phyloP scores from a whole-genome alignment of 1,140 invertebrate genomes.

The Lethrus apterus region DNA sequence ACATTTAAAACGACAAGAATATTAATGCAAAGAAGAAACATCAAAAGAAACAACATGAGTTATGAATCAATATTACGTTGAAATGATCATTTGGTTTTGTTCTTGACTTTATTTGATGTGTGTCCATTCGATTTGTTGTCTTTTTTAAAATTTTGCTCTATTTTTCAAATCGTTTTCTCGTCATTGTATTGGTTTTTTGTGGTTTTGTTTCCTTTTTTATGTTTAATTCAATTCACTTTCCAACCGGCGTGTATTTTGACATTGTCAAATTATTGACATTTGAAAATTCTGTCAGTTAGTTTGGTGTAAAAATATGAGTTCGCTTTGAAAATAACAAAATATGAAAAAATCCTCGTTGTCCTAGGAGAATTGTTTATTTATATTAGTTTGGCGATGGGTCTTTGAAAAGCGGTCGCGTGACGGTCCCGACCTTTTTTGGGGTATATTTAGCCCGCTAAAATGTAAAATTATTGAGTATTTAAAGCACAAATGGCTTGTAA shows the following conservation, averaged over 20 bases:
- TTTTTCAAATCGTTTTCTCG: no score
- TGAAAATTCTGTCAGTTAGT: not conserved
- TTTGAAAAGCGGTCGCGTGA: not conserved
- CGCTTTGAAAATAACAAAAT: slow-evolving; percentile 9
- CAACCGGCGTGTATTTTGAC: not conserved
- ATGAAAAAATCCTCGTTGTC: slow-evolving; percentile 5
- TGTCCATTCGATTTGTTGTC: no score
- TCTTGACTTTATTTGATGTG: no score
- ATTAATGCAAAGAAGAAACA: no score
- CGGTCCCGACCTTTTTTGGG: not conserved
- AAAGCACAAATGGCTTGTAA: not conserved
- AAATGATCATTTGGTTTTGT: no score
- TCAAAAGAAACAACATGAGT: no score
- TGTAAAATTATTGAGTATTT: slow-evolving; percentile 1
- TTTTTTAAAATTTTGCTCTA: no score
- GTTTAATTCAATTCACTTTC: no score
- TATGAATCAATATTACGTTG: no score
- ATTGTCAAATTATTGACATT: slow-evolving; percentile 1
- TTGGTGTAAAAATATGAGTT: not conserved
- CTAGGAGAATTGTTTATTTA: slow-evolving; percentile 10
- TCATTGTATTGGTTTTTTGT: no score
- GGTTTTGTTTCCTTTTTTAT: no score
- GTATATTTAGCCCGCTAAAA: not conserved
- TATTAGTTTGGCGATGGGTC: not conserved
- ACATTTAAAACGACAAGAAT: no score